phyloP scores from a whole-genome alignment of 1,140 invertebrate species.

The Scaptomyza hsui region DNA sequence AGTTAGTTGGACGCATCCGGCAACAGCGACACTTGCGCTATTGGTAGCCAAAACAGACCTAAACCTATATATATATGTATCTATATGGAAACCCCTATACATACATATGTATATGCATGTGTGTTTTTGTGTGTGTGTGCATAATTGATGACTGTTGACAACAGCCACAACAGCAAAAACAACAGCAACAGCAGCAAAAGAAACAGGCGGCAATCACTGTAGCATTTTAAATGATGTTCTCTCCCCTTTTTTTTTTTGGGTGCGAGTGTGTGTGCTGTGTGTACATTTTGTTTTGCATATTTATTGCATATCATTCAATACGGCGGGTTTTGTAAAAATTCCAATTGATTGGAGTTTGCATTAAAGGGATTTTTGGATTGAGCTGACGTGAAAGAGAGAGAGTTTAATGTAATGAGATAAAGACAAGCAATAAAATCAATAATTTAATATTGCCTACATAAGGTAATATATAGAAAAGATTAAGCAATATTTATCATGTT shows the following conservation, averaged over 20 bases:
- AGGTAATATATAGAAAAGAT: too few species aligned
- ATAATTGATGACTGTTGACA: constrained; percentile 79
- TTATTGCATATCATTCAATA: constrained; percentile 40
- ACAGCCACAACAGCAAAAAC: constrained; percentile 36
- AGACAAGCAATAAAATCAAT: neutral
- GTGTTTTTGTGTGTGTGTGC: constrained; percentile 33
- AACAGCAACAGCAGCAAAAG: constrained; percentile 58
- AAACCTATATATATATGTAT: constrained; percentile 5
- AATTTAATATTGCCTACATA: neutral
- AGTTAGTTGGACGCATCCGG: constrained; percentile 79
- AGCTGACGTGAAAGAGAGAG: neutral
- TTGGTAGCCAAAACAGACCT: constrained; percentile 15
- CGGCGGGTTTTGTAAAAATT: constrained; percentile 2
- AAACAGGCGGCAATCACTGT: constrained; percentile 23
- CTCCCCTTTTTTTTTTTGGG: constrained; percentile 16
- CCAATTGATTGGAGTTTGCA: constrained; percentile 14
- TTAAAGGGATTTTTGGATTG: neutral
- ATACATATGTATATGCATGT: neutral
- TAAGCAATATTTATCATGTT: too few species aligned
- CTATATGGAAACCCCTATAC: neutral
- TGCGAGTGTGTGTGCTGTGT: constrained; percentile 4
- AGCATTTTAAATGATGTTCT: constrained; percentile 68
- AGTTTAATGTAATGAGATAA: neutral
- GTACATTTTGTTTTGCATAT: constrained; percentile 34
- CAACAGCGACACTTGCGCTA: constrained; percentile 61